phyloP scores from a whole-genome alignment of 2,888 invertebrate genomes.

The Apodemia hepburni region DNA sequence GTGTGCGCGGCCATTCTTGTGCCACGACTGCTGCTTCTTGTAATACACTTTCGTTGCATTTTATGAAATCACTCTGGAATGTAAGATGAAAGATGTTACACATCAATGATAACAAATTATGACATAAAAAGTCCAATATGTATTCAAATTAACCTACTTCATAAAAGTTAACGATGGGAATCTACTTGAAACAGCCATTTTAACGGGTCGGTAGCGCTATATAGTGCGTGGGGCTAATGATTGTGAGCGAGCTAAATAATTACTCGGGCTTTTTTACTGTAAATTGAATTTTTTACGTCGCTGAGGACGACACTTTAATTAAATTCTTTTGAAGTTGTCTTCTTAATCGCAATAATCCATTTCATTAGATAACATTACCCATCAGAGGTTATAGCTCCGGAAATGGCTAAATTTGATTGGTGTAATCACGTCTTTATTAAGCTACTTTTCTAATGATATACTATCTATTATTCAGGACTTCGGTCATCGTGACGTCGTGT shows the following conservation, averaged over 20 bases:
- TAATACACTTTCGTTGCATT: too few relatives aligned
- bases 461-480: too few relatives aligned
- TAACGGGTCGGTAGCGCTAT: constrained; percentile 15
- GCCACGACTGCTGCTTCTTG: too few relatives aligned
- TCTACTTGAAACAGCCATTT: not conserved
- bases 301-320: constrained; percentile 8
- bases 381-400: not conserved
- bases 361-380: not conserved
- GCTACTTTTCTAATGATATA: too few relatives aligned
- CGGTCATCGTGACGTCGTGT: too few relatives aligned
- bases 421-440: too few relatives aligned
- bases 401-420: too few relatives aligned
- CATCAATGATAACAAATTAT: too few relatives aligned
- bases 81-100: too few relatives aligned
- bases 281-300: constrained; percentile 43
- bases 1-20: too few relatives aligned
- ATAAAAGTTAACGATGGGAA: not conserved
- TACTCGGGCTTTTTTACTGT: constrained; percentile 44
- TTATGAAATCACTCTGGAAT: too few relatives aligned
- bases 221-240: constrained; percentile 11
- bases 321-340: not conserved
- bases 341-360: not conserved
- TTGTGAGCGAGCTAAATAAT: constrained; percentile 36
- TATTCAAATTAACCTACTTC: not conserved
- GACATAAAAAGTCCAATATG: not conserved